Evolutionary conservation across 1,140 invertebrate genomes (phyloP), one percentile per base, ranked within the genome.

Genomic region (Colletes latitarsis): DNA sequence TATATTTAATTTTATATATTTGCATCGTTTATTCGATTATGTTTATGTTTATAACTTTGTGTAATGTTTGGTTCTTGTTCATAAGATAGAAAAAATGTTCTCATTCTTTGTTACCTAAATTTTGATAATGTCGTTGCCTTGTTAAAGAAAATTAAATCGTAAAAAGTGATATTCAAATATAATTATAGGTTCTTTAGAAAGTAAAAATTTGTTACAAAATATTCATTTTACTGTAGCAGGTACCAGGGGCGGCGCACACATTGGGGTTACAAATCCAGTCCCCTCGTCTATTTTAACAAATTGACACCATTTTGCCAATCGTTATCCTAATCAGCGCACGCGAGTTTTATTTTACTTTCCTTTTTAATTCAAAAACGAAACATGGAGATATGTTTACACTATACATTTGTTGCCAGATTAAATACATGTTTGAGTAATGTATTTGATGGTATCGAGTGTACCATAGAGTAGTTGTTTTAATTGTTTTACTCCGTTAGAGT

Each of bases 231-330:
- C 84, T 88, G 39, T 81, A 91, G 88, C 88, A 90, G 85, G 84
- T 90, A 91, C 84, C 86, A 91, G 82, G 49, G 87, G 85, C 84
- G 89, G 87, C 86, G 90, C 91, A 91, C 89, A 91, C 82, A 85
- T 88, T 85, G 89, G 90, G 90, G 84, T 90, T 83, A 86, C 81
- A 87, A 88, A 91, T 88, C 85, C 85, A 88, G 88, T 88, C 89
- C 89, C 88, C 87, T 89, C 86, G 86, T 92, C 90, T 90, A 89
- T 92, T 92, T 90, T 89, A 90, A 91, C 83, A 89, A 91, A 92
- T 91, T 91, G 88, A 91, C 90, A 89, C 86, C 88, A 89, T 87
- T 81, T 90, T 88, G 88, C 86, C 85, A 81, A 87, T 92, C 87
- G 86, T 90, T 86, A 81, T 77, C 84, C 84, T 84, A 90, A 91